These are phyloP conservation scores for Ploceus nigricollis DNA, from an alignment of 2,113 vertebrate species.

Conservation along the genomic window DNA sequence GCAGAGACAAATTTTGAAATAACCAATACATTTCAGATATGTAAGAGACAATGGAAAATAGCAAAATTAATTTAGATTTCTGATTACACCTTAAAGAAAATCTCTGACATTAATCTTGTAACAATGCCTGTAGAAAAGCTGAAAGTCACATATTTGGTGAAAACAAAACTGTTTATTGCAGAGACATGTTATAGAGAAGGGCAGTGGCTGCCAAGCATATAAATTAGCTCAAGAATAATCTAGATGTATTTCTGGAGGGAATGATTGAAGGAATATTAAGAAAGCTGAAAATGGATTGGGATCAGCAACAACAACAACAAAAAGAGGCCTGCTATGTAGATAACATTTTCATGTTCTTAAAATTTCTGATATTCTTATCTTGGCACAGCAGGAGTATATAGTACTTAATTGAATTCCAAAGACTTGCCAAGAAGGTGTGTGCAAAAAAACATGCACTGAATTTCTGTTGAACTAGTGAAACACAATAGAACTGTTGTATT, in stretches of 20 bases:
- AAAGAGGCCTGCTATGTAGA: not conserved
- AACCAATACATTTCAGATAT: not conserved
- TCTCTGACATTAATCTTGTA: not conserved
- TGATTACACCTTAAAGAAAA: not conserved
- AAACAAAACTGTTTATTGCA: not conserved
- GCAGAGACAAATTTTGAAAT: not conserved
- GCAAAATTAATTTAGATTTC: not conserved
- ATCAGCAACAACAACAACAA: not conserved
- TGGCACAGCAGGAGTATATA: not conserved
- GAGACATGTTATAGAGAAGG: not conserved
- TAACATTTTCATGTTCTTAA: not conserved
- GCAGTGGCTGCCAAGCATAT: not conserved
- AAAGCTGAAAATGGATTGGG: not conserved
- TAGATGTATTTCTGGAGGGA: not conserved
- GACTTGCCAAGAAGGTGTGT: not conserved
- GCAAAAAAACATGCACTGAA: not conserved
- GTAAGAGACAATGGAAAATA: not conserved
- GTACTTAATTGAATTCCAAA: slow-evolving; percentile 20
- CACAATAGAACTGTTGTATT: not conserved
- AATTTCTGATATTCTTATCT: slow-evolving; percentile 30
- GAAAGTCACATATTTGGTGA: not conserved
- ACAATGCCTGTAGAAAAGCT: not conserved
- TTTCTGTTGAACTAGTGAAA: not conserved
- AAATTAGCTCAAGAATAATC: not conserved
- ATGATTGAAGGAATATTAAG: not conserved